Conservation (phyloP, 2,797 vertebrate genomes). For the Eulemur mongoz region DNA sequence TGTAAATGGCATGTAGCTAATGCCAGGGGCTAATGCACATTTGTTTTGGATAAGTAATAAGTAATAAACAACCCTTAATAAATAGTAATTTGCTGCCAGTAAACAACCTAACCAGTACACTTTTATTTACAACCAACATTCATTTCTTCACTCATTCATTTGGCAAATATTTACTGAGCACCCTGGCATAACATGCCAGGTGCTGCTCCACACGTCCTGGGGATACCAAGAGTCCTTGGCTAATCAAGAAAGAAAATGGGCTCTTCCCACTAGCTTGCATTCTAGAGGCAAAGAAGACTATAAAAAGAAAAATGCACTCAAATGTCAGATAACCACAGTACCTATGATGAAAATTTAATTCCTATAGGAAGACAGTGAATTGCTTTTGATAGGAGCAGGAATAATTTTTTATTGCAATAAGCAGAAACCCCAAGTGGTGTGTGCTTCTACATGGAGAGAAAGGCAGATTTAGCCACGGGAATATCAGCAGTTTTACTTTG, state of each 20-base stretch:
- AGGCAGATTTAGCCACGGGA: background rate
- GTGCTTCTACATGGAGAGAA: background rate
- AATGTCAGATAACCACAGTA: background rate
- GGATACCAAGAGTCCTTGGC: background rate
- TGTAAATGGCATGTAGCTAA: background rate
- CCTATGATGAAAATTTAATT: background rate
- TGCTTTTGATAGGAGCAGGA: background rate
- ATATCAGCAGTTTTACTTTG: background rate
- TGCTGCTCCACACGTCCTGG: background rate
- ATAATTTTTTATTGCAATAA: background rate
- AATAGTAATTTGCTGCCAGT: background rate
- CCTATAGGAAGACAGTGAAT: background rate
- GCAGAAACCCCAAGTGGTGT: background rate
- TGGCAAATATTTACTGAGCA: background rate
- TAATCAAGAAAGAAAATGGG: background rate
- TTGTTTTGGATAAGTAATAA: constrained; percentile 36
- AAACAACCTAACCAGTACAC: background rate
- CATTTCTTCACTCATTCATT: background rate
- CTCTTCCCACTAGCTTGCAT: background rate
- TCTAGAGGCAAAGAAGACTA: background rate
- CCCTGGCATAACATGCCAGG: background rate
- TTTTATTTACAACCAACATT: background rate
- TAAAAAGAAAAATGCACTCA: background rate
- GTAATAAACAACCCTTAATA: background rate
- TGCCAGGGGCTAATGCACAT: background rate